Percentiles rank a stretch among this genome's conserved stretches.
These are phyloP conservation scores for Charaxes varanes DNA, from an alignment of 1,140 invertebrate genomes.

Conservation along the genomic window DNA sequence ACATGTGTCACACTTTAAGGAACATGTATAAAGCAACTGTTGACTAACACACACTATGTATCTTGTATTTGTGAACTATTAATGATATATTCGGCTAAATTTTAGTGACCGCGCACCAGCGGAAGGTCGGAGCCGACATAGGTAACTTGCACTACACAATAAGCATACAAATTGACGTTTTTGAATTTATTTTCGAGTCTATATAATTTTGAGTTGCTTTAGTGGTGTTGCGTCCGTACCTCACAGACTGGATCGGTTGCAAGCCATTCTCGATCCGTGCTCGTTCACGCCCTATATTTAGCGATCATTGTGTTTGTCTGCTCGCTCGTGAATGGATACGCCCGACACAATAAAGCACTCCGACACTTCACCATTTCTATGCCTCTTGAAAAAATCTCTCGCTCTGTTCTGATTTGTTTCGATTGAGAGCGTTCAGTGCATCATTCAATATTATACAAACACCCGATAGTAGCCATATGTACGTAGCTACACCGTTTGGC, in stretches of 20 bases:
- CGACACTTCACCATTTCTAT: slow-evolving; percentile 58
- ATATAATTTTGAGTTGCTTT: slow-evolving; percentile 72
- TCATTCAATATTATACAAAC: slow-evolving; percentile 58
- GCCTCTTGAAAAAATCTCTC: slow-evolving; percentile 56
- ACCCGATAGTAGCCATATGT: slow-evolving; percentile 17
- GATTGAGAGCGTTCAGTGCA: slow-evolving; percentile 61
- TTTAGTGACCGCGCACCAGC: slow-evolving; percentile 83
- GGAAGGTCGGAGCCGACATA: slow-evolving; percentile 84
- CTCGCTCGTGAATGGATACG: slow-evolving; percentile 60
- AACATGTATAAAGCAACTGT: slow-evolving; percentile 12
- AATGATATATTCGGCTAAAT: slow-evolving; percentile 70
- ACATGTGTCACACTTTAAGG: slow-evolving; percentile 25
- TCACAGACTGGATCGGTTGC: slow-evolving; percentile 68
- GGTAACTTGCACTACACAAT: slow-evolving; percentile 78
- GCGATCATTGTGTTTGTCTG: slow-evolving; percentile 70
- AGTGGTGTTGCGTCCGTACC: slow-evolving; percentile 71
- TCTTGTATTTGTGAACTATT: slow-evolving; percentile 70
- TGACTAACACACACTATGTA: slow-evolving; percentile 35
- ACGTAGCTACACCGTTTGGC: slow-evolving; percentile 14
- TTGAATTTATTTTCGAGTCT: slow-evolving; percentile 70
- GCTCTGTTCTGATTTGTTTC: slow-evolving; percentile 55
- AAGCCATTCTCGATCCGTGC: slow-evolving; percentile 67
- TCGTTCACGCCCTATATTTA: slow-evolving; percentile 65
- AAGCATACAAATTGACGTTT: slow-evolving; percentile 72
- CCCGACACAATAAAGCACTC: slow-evolving; percentile 55